Base-by-base conservation (phyloP, 2,113 vertebrate genomes). In the Chlamydotis undulata region DNA sequence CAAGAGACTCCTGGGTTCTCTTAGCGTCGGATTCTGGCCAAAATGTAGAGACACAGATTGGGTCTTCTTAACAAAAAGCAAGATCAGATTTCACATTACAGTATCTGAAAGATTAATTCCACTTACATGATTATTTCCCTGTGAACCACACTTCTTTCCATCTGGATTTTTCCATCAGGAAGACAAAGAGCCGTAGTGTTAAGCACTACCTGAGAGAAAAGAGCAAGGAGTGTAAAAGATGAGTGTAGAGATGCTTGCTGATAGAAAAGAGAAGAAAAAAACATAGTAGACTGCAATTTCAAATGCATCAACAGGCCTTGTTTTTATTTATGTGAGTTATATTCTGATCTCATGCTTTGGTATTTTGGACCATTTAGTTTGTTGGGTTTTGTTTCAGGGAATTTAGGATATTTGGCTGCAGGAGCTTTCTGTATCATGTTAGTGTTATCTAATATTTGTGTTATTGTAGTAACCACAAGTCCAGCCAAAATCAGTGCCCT, bases 151-250 rank as follows among this genome's bases (percentile, higher is more conserved):
- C 77, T 92, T 89, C 83, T 94, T 91, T 91, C 91, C 91, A 91
- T 91, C 92, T 94, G 96, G 90, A 91, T 89, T 94, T 89, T 96
- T 97, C 95, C 86, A 83, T 83, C 77, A 94, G 26, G 45, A 85
- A 81, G 93, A 96, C 91, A 96, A 96, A 95, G 87, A 92, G 41
- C 50, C n/a, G 7, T 35, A 93, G 91, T 68, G 57, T 93, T 87
- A 82, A 80, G 60, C 41, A 55, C 31, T 73, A 96, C 87, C 65
- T 82, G 50, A 76, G 45, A 94, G 57, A 89, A 92, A 94, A 91
- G 61, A 87, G 65, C 53, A 87, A 87, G 37, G 53, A 83, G 14
- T 64, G 53, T 75, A 91, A 88, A 89, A 87, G 86, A 94, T 35
- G 61, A 79, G 53, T 43, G 23, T 23, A 21, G 56, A 75, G 53